These are phyloP conservation scores for Trichopria drosophilae DNA, from an alignment of 2,888 invertebrate genomes.

Conservation along the genomic window DNA sequence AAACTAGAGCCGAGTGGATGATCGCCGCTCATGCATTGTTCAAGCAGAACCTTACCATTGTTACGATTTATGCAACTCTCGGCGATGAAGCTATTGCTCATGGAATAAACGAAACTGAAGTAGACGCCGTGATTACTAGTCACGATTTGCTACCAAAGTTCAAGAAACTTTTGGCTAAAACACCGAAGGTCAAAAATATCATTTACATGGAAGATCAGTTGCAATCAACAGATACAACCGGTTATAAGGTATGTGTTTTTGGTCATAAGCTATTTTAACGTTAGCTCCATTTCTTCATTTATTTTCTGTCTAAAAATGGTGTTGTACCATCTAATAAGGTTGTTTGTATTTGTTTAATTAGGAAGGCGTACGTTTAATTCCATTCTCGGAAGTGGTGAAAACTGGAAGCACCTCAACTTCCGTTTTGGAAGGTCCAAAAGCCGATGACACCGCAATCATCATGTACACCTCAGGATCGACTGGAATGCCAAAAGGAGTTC, in stretches of 20 bases:
- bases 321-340: slow-evolving; percentile 8
- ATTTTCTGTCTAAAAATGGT: not conserved
- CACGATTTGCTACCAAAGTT: slow-evolving; percentile 91
- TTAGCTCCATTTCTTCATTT: not conserved
- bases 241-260: slow-evolving; percentile 63
- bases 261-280: not conserved
- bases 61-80: slow-evolving; percentile 95
- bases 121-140: slow-evolving; percentile 88
- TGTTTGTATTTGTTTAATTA: slow-evolving; percentile 30
- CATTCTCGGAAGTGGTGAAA: slow-evolving; percentile 73
- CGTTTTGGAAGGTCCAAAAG: slow-evolving; percentile 62
- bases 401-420: slow-evolving; percentile 58
- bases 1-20: slow-evolving; percentile 98
- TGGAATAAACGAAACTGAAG: slow-evolving; percentile 96
- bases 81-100: slow-evolving; percentile 96
- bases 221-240: slow-evolving; percentile 69
- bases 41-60: slow-evolving; percentile 82
- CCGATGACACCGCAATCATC: slow-evolving; percentile 87
- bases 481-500: slow-evolving; percentile 89
- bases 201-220: slow-evolving; percentile 89
- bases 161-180: slow-evolving; percentile 71
- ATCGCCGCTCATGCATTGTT: slow-evolving; percentile 94
- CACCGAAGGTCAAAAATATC: slow-evolving; percentile 76
- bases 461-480: slow-evolving; percentile 99
- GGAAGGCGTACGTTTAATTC: slow-evolving; percentile 71